Base-by-base conservation (phyloP, 2,113 vertebrate species). In the Apteryx owenii region DNA sequence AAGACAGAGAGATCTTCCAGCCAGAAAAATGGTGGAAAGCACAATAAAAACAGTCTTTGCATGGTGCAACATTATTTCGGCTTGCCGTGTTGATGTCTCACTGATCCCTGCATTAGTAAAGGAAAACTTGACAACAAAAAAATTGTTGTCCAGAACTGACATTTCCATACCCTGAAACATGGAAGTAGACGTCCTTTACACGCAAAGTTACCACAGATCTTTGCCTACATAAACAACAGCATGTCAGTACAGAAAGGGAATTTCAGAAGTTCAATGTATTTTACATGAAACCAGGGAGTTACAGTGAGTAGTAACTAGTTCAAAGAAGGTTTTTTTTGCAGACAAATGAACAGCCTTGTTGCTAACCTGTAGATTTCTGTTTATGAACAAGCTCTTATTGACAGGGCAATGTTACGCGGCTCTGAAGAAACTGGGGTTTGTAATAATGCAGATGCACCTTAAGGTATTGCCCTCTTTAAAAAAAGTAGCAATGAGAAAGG, bases 1-100 rank as follows among this genome's bases (percentile, higher is more conserved):
- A 75, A 94, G 91, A 95, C 71, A 97, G 75, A 89, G 22, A 86
- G 53, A 38, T 76, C 50, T 97, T 92, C 95, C 66, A 82, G 61
- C 69, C 93, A 97, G 85, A 95, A 95, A 88, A 93, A 81, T 5
- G 51, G 68, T 18, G 31, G 76, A 70, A 88, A 89, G 60, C 73
- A 65, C 36, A 46, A 28, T 26, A 42, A 85, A 76, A 69, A 36
- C 40, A 86, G 64, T 17, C 38, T 70, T 91, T 50, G 79, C 2
- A 0, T 26, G 26, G n/a, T 7, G 8, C 82, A 50, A 28, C 38
- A 25, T 28, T 65, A 81, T 23, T 92, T 89, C 79, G 84, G 42
- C 85, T 87, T 68, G 56, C 73, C 1, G 0, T n/a, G 42, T 7
- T 64, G 83, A 86, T 40, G 68, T 72, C 66, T 90, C 58, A 73